Base-by-base conservation (phyloP, 1,140 invertebrate species). In the Hycleus cichorii region DNA sequence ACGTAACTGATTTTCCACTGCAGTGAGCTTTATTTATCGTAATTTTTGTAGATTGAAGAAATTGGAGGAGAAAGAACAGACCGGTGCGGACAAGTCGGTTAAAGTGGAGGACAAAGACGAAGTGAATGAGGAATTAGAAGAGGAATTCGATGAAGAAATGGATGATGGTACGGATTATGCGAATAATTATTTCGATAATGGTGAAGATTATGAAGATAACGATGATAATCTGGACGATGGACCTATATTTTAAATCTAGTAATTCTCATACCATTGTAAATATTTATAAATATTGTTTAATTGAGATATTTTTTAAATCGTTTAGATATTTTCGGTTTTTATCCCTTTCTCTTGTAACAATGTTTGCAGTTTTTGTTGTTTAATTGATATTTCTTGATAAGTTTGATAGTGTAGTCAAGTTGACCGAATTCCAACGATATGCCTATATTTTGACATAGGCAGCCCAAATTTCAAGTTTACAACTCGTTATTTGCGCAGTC, bases 111-210 rank as follows among this genome's bases (percentile, higher is more conserved):
- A 54, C 2, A 38, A 48, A 3, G 75, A 78, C 4, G 78, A 78
- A 2, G 76, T 77, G 0, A 77, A 81, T 6, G 77, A 79, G n/a
- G 77, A 78, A 4, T 72, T 78, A 45, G 75, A 79, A 11, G 77
- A 80, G 1, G 77, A 80, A 24, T 47, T 74, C 24, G 83, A 86
- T 59, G 82, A 84, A 60, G 83, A 86, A 68, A 84, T 85, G 81
- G 84, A 86, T 63, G 82, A 86, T 60, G 86, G 84, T 18, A 88
- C 85, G n/a, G 85, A 87, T 73, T 91, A 91, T 75, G 83, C 82
- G 2, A 86, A 88, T 65, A 88, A 83, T 69, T 91, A 91, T 69
- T 93, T 92, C 74, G 90, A 93, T 72, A 91, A 92, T 76, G 90
- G 90, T 10, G 90, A 93, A 75, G 82, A 79, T 26, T 91, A 89